Base-by-base conservation (phyloP, 2,888 invertebrate genomes). In the Dichetophora obliterata region DNA sequence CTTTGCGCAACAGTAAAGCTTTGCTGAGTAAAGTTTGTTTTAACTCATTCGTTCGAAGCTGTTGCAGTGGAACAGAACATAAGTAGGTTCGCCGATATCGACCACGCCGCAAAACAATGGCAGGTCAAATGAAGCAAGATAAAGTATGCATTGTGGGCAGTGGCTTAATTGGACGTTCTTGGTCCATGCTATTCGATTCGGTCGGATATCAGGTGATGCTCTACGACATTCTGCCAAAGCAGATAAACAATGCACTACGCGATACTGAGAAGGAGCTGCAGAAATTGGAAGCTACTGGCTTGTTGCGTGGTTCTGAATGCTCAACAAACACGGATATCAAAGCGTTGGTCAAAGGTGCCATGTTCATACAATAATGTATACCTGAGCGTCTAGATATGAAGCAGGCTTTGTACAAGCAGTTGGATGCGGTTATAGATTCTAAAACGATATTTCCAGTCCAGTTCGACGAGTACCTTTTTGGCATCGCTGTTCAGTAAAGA, bases 151-250 rank as follows among this genome's bases (percentile, higher is more conserved):
- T 95, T 81, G 91, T 95, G 80, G 95, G 95, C 86, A 95, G 98
- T 88, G 99, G 99, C 3, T 91, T 98, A 73, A 98, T 99, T 84
- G 99, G 98, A 3, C 93, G 96, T 75, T 98, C 98, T 84, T 99
- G 98, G 97, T 95, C 98, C 0, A 98, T 98, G 97, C 91, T 98
- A 50, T 99, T 98, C 89, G 97, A 97, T 0, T 93, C 96, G 9
- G 96, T 94, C 5, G 98, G 98, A 11, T 98, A 98, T 88, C 91
- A 94, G 86, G 98, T 98, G 37, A 91, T 91, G 16, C 91, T 99
- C 69, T 98, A 93, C 87, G 99, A 99, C 85, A 94, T 96, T 72
- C 90, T 94, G 52, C 91, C 93, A 0, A 91, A 94, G 80, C 95
- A 95, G 89, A 92, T 97, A 31, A 89, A 92, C 14, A 91, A 91